Percentiles rank a stretch among this genome's conserved stretches.
Evolutionary conservation across 2,888 invertebrate genomes (phyloP).

Genomic region (Lasioglossum calceatum): DNA sequence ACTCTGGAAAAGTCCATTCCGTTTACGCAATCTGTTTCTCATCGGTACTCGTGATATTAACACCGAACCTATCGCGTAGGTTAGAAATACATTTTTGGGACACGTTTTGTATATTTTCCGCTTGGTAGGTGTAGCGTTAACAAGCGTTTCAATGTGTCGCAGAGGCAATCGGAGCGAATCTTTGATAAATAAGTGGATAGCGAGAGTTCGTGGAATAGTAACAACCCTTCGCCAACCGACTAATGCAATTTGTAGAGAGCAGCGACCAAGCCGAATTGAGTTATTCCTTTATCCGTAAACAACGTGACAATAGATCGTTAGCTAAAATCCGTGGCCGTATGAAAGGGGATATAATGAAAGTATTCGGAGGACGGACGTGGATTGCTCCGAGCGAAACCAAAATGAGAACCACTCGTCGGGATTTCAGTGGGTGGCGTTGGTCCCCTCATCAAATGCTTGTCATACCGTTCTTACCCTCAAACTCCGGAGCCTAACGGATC

Average conservation of each 20-base stretch:
- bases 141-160: background rate
- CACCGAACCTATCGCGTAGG: too few species aligned
- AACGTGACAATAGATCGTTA: slow-evolving; percentile 8
- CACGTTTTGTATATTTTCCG: too few species aligned
- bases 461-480: slow-evolving; percentile 82
- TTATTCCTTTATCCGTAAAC: background rate
- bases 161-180: background rate
- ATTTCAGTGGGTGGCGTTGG: slow-evolving; percentile 81
- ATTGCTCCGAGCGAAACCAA: slow-evolving; percentile 14
- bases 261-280: background rate
- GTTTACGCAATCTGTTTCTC: background rate
- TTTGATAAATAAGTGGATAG: background rate
- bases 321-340: background rate
- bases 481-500: slow-evolving; percentile 76
- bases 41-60: background rate
- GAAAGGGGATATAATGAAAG: slow-evolving; percentile 5
- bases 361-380: background rate
- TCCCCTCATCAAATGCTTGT: slow-evolving; percentile 83
- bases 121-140: background rate
- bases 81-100: too few species aligned
- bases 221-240: background rate
- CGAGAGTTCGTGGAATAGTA: background rate
- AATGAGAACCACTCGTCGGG: slow-evolving; percentile 79
- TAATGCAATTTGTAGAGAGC: background rate
- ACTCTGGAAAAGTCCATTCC: background rate